Evolutionary conservation across 2,113 vertebrate species (phyloP), one percentile per base, ranked within the genome.

Genomic region (Lamprologus tigripictilis): DNA sequence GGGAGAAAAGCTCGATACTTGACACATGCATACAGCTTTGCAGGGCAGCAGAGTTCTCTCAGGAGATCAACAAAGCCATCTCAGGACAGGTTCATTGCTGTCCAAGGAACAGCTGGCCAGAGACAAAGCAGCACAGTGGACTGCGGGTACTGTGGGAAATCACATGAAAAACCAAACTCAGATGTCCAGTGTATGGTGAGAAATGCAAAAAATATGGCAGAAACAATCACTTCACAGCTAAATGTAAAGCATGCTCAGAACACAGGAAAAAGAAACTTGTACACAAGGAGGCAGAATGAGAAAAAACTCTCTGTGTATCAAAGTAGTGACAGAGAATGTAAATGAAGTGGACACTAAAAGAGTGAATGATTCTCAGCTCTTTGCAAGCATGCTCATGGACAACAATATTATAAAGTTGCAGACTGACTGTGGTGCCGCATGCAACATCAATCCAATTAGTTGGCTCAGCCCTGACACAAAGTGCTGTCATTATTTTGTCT

Each of bases 141-240:
- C 4, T 91, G 80, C 31, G 86, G 42, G 17, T 91, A 83, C 40
- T 88, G 66, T 23, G 61, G 85, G 16, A 86, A 54, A 81, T 73
- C 35, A 4, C 89, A 92, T 31, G 33, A 87, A 45, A 17, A 21
- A 40, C 1, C 10, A 92, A 90, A 84, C 55, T 85, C 31, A 90
- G 90, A 63, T 86, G 71, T 23, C 86, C 81, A 10, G 58, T 45
- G 5, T 90, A 40, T 11, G 71, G 86, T 8, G 83, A 92, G 55
- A 83, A 83, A 14, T 89, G 81, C 17, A 71, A 37, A 68, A 86
- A 88, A 11, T 92, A 76, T 84, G 82, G 73, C 14, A 90, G 51
- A 81, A 58, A 86, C 9, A 87, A 90, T 23, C 61, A 89, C 23
- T 92, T 91, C 84, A 83, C 89, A 73, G 86, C 9, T 2, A 88